Evolutionary conservation across 2,888 invertebrate genomes (phyloP), one percentile per base, ranked within the genome.

Genomic region (Atrina japonica): DNA sequence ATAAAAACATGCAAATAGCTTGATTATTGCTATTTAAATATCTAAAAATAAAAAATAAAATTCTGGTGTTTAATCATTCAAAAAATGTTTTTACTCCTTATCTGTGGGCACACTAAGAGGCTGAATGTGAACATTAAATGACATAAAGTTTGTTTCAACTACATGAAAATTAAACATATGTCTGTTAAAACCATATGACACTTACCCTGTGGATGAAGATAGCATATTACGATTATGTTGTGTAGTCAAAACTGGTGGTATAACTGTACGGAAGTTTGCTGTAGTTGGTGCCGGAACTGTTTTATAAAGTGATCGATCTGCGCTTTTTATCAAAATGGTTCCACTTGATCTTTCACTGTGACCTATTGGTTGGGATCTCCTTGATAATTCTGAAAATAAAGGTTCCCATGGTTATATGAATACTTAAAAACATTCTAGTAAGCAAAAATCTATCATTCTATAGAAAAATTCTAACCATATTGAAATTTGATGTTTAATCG

Each of bases 141-240:
- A n/a, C n/a, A n/a, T n/a, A n/a, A n/a, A n/a, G n/a, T n/a, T n/a
- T n/a, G n/a, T n/a, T n/a, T n/a, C n/a, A n/a, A n/a, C n/a, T n/a
- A n/a, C n/a, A n/a, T n/a, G n/a, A n/a, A n/a, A n/a, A n/a, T n/a
- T n/a, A n/a, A n/a, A n/a, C n/a, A n/a, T n/a, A n/a, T n/a, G n/a
- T n/a, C n/a, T n/a, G n/a, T n/a, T n/a, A n/a, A n/a, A n/a, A n/a
- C n/a, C n/a, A n/a, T n/a, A n/a, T n/a, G n/a, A n/a, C n/a, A 21
- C 61, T n/a, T 21, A 73, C 73, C 73, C 60, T 56, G 52, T 49
- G 18, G 53, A 55, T 21, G 63, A 23, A 21, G 71, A 41, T n/a
- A 81, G 45, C 53, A 73, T 64, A 29, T 73, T 69, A 69, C 85
- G 87, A 71, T 88, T 88, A 65, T 87, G 86, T 74, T 88, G 88